A percentile compares a stretch with the other conserved stretches of the same genome.
phyloP scores from a whole-genome alignment of 2,113 vertebrate genomes.

The Mobula birostris region DNA sequence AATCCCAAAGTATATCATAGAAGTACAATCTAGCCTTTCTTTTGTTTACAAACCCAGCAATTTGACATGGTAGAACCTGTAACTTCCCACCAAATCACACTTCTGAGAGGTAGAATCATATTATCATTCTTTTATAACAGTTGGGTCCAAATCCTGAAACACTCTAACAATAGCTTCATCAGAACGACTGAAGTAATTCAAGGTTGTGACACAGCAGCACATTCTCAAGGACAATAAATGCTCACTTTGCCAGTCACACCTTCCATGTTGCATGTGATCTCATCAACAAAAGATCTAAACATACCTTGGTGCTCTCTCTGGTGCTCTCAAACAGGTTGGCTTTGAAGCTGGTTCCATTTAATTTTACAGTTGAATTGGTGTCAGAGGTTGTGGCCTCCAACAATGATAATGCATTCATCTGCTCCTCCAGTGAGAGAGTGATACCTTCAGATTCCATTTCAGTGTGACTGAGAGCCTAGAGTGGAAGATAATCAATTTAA shows the following conservation, averaged over 20 bases:
- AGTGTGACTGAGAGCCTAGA: conserved; percentile 66
- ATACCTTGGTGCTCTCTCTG: conserved; percentile 78
- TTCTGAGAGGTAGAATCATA: not conserved
- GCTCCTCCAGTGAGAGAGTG: conserved; percentile 77
- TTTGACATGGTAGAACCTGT: too few species aligned
- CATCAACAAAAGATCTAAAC: not conserved
- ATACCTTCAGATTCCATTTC: conserved; percentile 77
- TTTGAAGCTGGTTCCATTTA: conserved; percentile 71
- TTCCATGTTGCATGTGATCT: not conserved
- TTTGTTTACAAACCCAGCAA: not conserved
- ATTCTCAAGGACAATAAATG: too few species aligned
- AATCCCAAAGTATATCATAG: not conserved
- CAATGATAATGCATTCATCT: conserved; percentile 75
- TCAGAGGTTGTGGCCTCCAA: conserved; percentile 57
- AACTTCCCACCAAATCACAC: not conserved
- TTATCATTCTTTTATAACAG: not conserved
- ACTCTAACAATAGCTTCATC: too few species aligned
- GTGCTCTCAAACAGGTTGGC: conserved; percentile 68
- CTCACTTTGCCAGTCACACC: not conserved
- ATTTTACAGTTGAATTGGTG: conserved; percentile 60
- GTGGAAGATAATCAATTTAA: not conserved
- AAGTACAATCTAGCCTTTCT: not conserved
- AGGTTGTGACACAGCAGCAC: not conserved
- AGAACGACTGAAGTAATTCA: not conserved
- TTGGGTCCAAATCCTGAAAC: too few species aligned